These are phyloP conservation scores for Harpagifer antarcticus DNA, from an alignment of 2,797 vertebrate genomes.

Conservation along the genomic window DNA sequence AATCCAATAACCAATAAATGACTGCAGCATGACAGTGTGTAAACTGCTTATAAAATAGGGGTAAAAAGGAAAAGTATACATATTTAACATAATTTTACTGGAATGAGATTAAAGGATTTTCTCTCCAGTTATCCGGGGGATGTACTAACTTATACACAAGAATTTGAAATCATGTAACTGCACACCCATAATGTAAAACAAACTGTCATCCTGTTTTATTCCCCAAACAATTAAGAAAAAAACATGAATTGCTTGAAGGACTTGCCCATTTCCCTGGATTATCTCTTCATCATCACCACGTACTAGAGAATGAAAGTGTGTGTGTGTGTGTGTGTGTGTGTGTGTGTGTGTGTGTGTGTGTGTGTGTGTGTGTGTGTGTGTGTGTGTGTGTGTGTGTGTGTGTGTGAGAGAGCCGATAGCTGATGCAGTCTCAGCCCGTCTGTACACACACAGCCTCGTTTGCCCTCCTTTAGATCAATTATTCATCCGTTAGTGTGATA, in stretches of 20 bases:
- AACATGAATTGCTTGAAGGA: slow-evolving; percentile 2
- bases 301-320: slow-evolving; percentile 14
- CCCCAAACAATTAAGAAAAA: slow-evolving; percentile 12
- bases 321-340: slow-evolving; percentile 27
- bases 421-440: slow-evolving; percentile 27
- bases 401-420: background rate
- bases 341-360: slow-evolving; percentile 1
- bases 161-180: slow-evolving; percentile 3
- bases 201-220: slow-evolving; percentile 11
- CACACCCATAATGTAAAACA: background rate
- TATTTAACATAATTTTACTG: background rate
- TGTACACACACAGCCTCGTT: slow-evolving; percentile 33
- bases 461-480: slow-evolving; percentile 68
- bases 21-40: background rate
- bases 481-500: slow-evolving; percentile 67
- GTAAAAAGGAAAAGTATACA: background rate
- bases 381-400: slow-evolving; percentile 34
- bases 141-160: background rate
- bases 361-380: slow-evolving; percentile 25
- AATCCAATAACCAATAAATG: background rate
- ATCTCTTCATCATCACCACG: background rate
- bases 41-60: background rate
- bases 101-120: slow-evolving; percentile 4
- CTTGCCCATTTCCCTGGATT: slow-evolving; percentile 21
- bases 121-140: background rate